Evolutionary conservation across 2,113 vertebrate species (phyloP).

Genomic region (Synodontis membranacea): DNA sequence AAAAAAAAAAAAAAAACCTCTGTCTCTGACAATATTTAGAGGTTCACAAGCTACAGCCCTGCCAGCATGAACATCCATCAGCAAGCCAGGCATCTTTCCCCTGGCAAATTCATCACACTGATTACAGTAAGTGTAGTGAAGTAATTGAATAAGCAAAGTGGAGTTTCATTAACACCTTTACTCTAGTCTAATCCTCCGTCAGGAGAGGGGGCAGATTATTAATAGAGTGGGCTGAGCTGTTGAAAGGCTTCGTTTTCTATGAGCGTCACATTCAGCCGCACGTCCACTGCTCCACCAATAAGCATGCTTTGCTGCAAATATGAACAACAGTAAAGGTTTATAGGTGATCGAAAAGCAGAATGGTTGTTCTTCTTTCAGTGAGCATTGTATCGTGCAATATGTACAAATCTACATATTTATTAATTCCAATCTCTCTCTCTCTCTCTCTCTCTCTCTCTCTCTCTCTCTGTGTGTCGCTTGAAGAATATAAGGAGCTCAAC

Average conservation of each 20-base stretch:
- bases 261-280: neutral
- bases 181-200: slow-evolving; percentile 41
- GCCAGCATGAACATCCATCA: slow-evolving; percentile 28
- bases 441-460: neutral
- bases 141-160: slow-evolving; percentile 49
- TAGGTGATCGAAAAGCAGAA: neutral
- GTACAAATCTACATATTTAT: neutral
- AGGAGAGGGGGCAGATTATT: slow-evolving; percentile 25
- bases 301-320: slow-evolving; percentile 16
- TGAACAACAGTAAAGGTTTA: neutral
- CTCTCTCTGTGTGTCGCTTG: neutral
- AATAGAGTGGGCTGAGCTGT: slow-evolving; percentile 17
- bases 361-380: neutral
- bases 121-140: slow-evolving; percentile 50
- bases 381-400: neutral
- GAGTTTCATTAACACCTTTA: slow-evolving; percentile 51
- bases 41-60: neutral
- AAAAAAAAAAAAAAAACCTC: neutral
- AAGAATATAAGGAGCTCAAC: neutral
- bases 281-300: neutral
- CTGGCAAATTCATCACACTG: slow-evolving; percentile 46
- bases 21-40: neutral
- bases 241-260: neutral
- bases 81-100: neutral
- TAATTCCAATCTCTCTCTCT: neutral